phyloP scores from a whole-genome alignment of 1,140 invertebrate species.

The Maniola jurtina region DNA sequence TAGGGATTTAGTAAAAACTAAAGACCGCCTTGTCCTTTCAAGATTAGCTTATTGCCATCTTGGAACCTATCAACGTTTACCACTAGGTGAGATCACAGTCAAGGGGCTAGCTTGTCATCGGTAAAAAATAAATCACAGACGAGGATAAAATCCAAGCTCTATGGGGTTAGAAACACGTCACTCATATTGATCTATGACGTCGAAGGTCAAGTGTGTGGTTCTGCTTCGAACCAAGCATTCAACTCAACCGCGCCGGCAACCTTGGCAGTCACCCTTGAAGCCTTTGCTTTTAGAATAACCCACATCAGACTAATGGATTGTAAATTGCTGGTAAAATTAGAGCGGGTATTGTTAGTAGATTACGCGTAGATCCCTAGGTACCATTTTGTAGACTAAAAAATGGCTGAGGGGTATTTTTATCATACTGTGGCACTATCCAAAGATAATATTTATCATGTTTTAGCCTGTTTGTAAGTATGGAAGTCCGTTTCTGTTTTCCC shows the following conservation, averaged over 20 bases:
- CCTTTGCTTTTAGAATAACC: not conserved
- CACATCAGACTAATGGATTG: not conserved
- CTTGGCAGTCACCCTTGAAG: not conserved
- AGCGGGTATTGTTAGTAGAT: not conserved
- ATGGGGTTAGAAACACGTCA: constrained; percentile 38
- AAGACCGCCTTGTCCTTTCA: too few relatives aligned
- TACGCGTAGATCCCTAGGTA: not conserved
- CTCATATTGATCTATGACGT: constrained; percentile 52
- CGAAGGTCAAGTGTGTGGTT: constrained; percentile 51
- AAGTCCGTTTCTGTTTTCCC: too few relatives aligned
- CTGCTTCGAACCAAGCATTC: constrained; percentile 3
- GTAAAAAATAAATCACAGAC: too few relatives aligned
- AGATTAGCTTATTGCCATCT: too few relatives aligned
- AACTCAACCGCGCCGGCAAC: not conserved
- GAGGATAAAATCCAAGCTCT: not conserved
- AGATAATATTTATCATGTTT: too few relatives aligned
- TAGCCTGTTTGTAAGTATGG: too few relatives aligned
- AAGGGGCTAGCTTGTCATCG: too few relatives aligned
- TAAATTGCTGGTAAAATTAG: constrained; percentile 3
- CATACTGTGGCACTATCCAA: too few relatives aligned
- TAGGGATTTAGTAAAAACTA: too few relatives aligned
- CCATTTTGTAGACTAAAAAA: not conserved
- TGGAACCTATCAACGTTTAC: too few relatives aligned
- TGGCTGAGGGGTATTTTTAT: too few relatives aligned
- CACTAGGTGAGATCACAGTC: too few relatives aligned